Evolutionary conservation across 1,140 invertebrate species (phyloP), one percentile per base, ranked within the genome.

Genomic region (Anastrepha ludens): DNA sequence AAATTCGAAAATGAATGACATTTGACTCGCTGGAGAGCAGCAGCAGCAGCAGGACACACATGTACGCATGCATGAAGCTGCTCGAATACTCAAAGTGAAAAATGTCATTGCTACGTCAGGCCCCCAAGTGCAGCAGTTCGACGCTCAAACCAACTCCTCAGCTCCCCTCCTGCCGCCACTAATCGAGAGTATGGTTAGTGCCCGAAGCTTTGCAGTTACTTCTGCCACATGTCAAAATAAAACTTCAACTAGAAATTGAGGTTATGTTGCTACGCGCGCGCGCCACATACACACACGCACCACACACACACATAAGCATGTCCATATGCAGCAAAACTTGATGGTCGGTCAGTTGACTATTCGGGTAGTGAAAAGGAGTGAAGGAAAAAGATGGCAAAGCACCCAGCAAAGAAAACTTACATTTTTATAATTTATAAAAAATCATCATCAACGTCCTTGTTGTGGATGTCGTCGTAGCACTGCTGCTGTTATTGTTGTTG

Each of bases 1-100:
- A 81, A 81, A 81, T 81, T 81, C 74, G 74, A 81, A 81, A 81
- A 81, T 81, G 74, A 81, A 81, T 81, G 74, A 81, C 74, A 81
- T 81, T 81, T 81, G 74, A 81, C 74, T 81, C 74, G 74, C 74
- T 81, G 47, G 74, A 81, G 74, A 81, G 74, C 47, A 81, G 74
- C 44, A 15, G 29, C 29, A 29, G 44, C 29, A 70, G 67, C 17
- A 55, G 74, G 47, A 81, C 74, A 81, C 50, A 81, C 74, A 81
- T 29, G 47, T 7, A 81, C 74, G 47, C 74, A 81, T 29, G 44
- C 9, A 44, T 74, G 41, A 6, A 17, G 13, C 13, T 70, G 65
- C 7, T 39, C 44, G 74, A 81, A 55, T n/a, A 81, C 74, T 81
- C 74, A 81, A 81, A 81, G 74, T 81, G 74, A 81, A 81, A 81